A percentile compares a stretch with the other conserved stretches of the same genome.
Conservation (phyloP, 2,797 vertebrate species). For the Trematomus bernacchii region DNA sequence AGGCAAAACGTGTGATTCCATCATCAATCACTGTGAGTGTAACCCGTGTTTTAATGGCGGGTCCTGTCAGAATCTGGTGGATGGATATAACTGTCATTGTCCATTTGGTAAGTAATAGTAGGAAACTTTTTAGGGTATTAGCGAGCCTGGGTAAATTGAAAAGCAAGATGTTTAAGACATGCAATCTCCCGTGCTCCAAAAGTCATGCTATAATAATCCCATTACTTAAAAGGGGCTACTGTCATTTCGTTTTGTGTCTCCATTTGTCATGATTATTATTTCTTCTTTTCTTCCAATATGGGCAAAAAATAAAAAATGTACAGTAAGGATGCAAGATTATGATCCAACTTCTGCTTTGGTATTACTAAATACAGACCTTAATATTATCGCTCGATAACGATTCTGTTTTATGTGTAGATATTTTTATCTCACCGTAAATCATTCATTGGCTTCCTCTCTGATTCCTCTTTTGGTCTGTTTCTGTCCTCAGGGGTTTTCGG, state of each 20-base stretch:
- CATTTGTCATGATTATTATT: slow-evolving; percentile 49
- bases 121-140: slow-evolving; percentile 50
- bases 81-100: slow-evolving; percentile 97
- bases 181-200: slow-evolving; percentile 33
- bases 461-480: slow-evolving; percentile 50
- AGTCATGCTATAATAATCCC: slow-evolving; percentile 22
- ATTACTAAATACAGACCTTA: slow-evolving; percentile 1
- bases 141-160: slow-evolving; percentile 36
- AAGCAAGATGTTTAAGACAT: slow-evolving; percentile 49
- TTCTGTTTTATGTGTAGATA: slow-evolving; percentile 54
- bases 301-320: neutral
- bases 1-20: slow-evolving; percentile 96
- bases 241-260: slow-evolving; percentile 56
- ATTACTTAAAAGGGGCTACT: slow-evolving; percentile 49
- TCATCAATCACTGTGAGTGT: slow-evolving; percentile 98
- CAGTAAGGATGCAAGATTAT: slow-evolving; percentile 14
- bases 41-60: slow-evolving; percentile 99
- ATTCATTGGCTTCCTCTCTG: slow-evolving; percentile 54
- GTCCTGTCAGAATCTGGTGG: slow-evolving; percentile 96
- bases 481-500: slow-evolving; percentile 93
- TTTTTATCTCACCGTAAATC: slow-evolving; percentile 58
- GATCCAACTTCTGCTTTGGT: slow-evolving; percentile 24
- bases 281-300: slow-evolving; percentile 2
- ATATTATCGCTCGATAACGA: slow-evolving; percentile 12
- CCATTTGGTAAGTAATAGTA: slow-evolving; percentile 93